phyloP scores from a whole-genome alignment of 2,888 invertebrate species.

The Lymantria dispar region DNA sequence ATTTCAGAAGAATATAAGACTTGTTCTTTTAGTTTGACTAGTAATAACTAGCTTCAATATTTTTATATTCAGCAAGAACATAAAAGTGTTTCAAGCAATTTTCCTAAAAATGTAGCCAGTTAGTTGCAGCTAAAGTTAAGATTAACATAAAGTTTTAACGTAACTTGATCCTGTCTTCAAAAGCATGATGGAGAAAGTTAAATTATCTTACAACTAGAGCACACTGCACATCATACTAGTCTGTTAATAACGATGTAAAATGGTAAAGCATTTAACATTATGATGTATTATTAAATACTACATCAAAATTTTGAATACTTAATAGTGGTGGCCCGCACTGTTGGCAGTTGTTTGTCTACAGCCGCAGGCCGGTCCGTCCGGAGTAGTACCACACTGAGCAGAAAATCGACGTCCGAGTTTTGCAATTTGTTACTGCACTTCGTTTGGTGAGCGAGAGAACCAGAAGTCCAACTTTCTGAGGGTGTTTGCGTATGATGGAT shows the following conservation, averaged over 20 bases:
- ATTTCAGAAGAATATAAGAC: not conserved
- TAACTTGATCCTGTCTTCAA: constrained; percentile 6
- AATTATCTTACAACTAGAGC: constrained; percentile 10
- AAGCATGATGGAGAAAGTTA: constrained; percentile 17
- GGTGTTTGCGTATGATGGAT: too few species aligned
- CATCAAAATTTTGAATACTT: too few species aligned
- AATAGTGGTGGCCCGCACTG: too few species aligned
- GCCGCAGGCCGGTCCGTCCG: too few species aligned
- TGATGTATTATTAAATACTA: too few species aligned
- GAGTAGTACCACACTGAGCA: too few species aligned
- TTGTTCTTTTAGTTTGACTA: not conserved
- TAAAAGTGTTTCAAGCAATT: constrained; percentile 8
- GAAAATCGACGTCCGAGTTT: too few species aligned
- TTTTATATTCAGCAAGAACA: not conserved
- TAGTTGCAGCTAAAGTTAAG: constrained; percentile 23
- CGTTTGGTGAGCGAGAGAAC: too few species aligned
- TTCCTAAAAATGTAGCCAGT: constrained; percentile 22
- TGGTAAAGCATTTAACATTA: too few species aligned
- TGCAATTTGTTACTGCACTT: too few species aligned
- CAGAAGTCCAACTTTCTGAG: too few species aligned
- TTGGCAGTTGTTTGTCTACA: too few species aligned
- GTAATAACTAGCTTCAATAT: not conserved
- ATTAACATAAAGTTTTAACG: constrained; percentile 25
- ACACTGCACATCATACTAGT: not conserved
- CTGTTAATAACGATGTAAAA: not conserved